Conservation (phyloP, 2,888 invertebrate species). For the Bombyx huttoni region DNA sequence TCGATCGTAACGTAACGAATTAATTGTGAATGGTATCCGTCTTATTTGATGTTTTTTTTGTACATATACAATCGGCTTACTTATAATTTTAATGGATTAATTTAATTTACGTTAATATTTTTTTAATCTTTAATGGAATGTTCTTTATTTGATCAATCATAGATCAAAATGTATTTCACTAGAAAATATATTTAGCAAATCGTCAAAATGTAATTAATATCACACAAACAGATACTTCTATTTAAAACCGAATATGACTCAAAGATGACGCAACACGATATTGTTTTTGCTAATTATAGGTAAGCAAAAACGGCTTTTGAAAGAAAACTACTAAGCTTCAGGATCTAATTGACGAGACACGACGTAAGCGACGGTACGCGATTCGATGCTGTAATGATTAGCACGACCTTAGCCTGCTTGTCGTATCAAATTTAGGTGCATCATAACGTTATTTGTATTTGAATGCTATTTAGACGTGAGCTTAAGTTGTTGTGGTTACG, state of each 20-base stretch:
- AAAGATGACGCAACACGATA: constrained; percentile 13
- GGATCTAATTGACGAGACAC: constrained; percentile 50
- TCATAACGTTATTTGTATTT: constrained; percentile 1
- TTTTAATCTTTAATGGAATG: too few species aligned
- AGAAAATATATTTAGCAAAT: too few species aligned
- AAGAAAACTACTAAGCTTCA: constrained; percentile 2
- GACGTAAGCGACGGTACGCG: constrained; percentile 42
- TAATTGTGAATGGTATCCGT: constrained; percentile 4
- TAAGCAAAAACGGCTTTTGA: background rate
- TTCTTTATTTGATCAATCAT: too few species aligned
- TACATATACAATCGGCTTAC: background rate
- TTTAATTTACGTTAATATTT: too few species aligned
- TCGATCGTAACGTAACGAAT: background rate
- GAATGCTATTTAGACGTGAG: constrained; percentile 11
- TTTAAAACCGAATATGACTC: background rate
- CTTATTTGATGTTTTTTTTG: constrained; percentile 3
- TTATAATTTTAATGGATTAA: too few species aligned
- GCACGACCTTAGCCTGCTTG: constrained; percentile 47
- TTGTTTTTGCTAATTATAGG: background rate
- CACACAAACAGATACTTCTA: background rate
- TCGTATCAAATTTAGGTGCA: constrained; percentile 4
- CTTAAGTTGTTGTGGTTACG: constrained; percentile 3
- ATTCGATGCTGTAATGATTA: constrained; percentile 37
- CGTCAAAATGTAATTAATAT: background rate
- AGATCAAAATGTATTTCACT: too few species aligned